Conservation (phyloP, 2,113 vertebrate species). For the Lutjanus erythropterus region DNA sequence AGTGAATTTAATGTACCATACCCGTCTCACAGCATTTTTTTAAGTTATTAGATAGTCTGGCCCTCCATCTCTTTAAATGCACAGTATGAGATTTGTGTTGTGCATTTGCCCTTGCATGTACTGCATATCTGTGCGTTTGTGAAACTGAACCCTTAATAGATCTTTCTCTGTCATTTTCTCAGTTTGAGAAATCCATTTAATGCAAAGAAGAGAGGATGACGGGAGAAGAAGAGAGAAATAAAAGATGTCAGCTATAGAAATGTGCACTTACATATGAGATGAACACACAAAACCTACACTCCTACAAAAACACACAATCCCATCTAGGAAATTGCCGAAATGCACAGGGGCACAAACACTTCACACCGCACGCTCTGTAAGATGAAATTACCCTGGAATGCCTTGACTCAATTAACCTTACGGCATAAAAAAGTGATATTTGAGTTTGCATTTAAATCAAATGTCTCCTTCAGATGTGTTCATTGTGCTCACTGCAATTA, state of each 20-base stretch:
- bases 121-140: neutral
- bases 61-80: neutral
- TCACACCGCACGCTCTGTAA: neutral
- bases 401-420: slow-evolving; percentile 17
- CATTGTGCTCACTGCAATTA: slow-evolving; percentile 42
- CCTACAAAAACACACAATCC: slow-evolving; percentile 17
- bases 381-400: slow-evolving; percentile 34
- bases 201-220: neutral
- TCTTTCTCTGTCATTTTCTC: slow-evolving; percentile 23
- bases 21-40: neutral
- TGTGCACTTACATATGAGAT: slow-evolving; percentile 16
- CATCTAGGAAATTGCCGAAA: slow-evolving; percentile 16
- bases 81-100: neutral
- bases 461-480: slow-evolving; percentile 35
- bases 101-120: neutral
- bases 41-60: neutral
- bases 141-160: slow-evolving; percentile 19
- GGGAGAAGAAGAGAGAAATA: neutral
- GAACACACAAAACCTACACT: slow-evolving; percentile 21
- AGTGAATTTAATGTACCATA: neutral
- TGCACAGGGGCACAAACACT: slow-evolving; percentile 17
- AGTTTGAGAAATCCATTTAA: slow-evolving; percentile 5
- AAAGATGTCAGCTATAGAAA: slow-evolving; percentile 30
- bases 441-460: slow-evolving; percentile 46
- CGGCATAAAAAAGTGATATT: slow-evolving; percentile 29